Conservation (phyloP, 23 tunicate species). For the Oikopleura vanhoeffeni region DNA sequence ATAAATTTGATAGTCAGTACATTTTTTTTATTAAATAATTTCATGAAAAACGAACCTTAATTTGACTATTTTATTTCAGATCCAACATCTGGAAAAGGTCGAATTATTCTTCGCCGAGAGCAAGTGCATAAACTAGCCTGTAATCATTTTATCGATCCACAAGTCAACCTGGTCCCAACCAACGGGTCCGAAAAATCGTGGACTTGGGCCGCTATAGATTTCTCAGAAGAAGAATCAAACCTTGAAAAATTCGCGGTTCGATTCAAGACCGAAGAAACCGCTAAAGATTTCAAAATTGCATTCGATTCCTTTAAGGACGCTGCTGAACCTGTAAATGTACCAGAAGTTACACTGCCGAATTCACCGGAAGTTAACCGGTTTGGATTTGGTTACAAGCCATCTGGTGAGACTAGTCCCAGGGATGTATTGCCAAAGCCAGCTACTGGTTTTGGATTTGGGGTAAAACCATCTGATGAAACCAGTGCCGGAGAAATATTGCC, state of each 20-base stretch:
- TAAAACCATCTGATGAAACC: not conserved
- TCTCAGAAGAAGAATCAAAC: constrained; percentile 39
- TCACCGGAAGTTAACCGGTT: not conserved
- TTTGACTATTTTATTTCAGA: too few relatives aligned
- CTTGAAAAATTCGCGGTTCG: constrained; percentile 48
- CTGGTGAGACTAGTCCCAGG: too few relatives aligned
- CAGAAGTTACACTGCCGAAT: not conserved
- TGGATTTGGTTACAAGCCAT: not conserved
- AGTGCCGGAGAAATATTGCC: too few relatives aligned
- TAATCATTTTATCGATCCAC: constrained; percentile 31
- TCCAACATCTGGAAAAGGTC: not conserved
- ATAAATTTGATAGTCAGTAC: too few relatives aligned
- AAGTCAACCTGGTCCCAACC: constrained; percentile 22
- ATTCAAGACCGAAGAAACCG: constrained; percentile 12
- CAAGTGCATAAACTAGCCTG: constrained; percentile 75
- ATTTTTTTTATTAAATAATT: too few relatives aligned
- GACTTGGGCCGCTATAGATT: constrained; percentile 65
- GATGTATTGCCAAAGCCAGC: not conserved
- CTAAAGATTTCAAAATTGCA: not conserved
- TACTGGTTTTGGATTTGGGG: not conserved
- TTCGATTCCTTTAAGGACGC: not conserved
- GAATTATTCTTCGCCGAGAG: not conserved
- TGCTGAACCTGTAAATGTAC: not conserved
- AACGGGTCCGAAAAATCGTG: constrained; percentile 35
- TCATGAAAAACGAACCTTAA: too few relatives aligned